Evolutionary conservation across 2,113 vertebrate species (phyloP).

Genomic region (Accipiter cooperii): DNA sequence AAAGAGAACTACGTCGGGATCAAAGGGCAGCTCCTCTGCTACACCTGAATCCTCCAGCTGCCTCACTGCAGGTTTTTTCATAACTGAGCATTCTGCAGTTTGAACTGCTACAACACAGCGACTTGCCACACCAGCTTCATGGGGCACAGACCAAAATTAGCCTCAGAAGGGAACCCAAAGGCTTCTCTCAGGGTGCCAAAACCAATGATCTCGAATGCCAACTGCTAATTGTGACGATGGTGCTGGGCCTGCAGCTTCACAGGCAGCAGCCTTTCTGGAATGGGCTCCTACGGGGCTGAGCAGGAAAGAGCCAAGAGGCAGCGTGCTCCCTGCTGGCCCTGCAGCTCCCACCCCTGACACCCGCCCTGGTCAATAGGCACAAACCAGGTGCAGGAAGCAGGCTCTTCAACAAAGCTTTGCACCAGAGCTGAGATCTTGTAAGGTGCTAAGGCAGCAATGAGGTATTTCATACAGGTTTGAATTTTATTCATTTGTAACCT

Average conservation of each 20-base stretch:
- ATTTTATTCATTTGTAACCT: not conserved
- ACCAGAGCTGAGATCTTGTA: not conserved
- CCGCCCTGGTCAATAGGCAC: accelerated
- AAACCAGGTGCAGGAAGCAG: not conserved
- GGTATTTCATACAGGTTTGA: accelerated
- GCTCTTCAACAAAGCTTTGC: not conserved
- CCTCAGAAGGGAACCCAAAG: not conserved
- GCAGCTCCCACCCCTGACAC: not conserved
- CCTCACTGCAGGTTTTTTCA: not conserved
- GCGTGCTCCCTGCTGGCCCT: not conserved
- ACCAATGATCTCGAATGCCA: not conserved
- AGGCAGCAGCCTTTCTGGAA: not conserved
- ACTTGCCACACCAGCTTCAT: not conserved
- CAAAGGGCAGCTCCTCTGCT: not conserved
- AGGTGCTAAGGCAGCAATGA: not conserved
- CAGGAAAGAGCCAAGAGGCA: not conserved
- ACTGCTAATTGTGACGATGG: not conserved
- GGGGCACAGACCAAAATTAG: not conserved
- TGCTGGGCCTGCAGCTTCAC: not conserved
- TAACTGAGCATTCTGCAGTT: not conserved
- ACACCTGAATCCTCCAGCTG: not conserved
- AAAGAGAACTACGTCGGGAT: not conserved
- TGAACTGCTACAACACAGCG: not conserved
- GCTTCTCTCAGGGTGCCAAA: not conserved
- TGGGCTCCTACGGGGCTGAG: not conserved